Evolutionary conservation across 2,797 vertebrate genomes (phyloP).

Genomic region (Lacerta bilineata): DNA sequence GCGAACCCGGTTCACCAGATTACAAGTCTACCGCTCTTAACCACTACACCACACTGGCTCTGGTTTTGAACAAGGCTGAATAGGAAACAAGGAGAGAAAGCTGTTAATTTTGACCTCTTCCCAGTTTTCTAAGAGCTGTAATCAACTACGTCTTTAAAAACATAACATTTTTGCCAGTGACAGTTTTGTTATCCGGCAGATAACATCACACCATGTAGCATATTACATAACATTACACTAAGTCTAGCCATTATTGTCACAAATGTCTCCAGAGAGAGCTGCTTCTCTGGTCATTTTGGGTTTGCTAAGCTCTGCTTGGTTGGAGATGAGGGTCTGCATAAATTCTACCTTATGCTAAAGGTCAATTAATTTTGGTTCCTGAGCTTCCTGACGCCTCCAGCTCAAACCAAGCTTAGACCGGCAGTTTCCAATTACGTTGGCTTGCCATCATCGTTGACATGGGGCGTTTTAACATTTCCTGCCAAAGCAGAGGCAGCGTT

Average conservation of each 20-base stretch:
- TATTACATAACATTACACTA: background rate
- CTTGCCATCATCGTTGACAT: conserved; percentile 50
- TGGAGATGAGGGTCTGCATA: background rate
- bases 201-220: background rate
- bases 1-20: no score
- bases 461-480: conserved; percentile 45
- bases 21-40: no score
- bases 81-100: no score
- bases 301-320: conserved; percentile 53
- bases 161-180: no score
- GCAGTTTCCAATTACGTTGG: conserved; percentile 38
- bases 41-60: no score
- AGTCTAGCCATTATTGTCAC: background rate
- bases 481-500: conserved; percentile 31
- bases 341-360: conserved; percentile 49
- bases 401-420: conserved; percentile 52
- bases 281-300: conserved; percentile 23
- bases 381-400: conserved; percentile 40
- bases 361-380: conserved; percentile 45
- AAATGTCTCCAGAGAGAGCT: background rate
- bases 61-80: no score
- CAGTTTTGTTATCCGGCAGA: background rate
- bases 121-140: no score
- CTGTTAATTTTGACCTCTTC: no score
- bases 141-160: no score